These are phyloP conservation scores for Porites evermanni DNA, from an alignment of 92 coral and sea anemone genomes.

Conservation along the genomic window DNA sequence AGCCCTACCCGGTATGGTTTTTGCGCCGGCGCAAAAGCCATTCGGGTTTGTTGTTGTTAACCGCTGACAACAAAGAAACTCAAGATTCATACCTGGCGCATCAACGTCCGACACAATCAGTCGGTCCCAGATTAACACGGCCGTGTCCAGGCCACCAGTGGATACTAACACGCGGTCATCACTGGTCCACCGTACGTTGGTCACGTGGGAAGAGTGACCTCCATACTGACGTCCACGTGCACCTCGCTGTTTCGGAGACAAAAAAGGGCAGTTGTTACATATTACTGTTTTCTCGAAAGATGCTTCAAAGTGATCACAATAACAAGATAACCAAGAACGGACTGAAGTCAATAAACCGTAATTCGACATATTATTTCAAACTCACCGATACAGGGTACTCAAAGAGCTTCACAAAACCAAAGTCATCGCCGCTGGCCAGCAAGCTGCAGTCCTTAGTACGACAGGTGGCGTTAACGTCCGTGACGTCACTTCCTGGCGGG, in stretches of 20 bases:
- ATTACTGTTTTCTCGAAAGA: neutral
- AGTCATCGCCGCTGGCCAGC: constrained; percentile 98
- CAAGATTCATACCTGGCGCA: constrained; percentile 64
- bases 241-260: constrained; percentile 67
- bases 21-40: no score
- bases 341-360: neutral
- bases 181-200: constrained; percentile 97
- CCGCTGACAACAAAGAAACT: neutral
- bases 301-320: neutral
- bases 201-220: constrained; percentile 99
- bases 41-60: no score
- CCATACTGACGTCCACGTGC: constrained; percentile 81
- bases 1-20: no score
- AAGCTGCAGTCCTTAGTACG: constrained; percentile 87
- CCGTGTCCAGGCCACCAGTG: constrained; percentile 99
- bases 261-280: neutral
- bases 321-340: neutral
- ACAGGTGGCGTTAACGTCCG: constrained; percentile 95
- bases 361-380: neutral
- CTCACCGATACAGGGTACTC: constrained; percentile 93
- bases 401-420: constrained; percentile 95
- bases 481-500: constrained; percentile 96
- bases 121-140: constrained; percentile 95
- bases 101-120: constrained; percentile 68
- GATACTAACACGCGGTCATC: constrained; percentile 95